Evolutionary conservation across 2,888 invertebrate species (phyloP), one percentile per base, ranked within the genome.

Genomic region (Drosophila fungiperda): DNA sequence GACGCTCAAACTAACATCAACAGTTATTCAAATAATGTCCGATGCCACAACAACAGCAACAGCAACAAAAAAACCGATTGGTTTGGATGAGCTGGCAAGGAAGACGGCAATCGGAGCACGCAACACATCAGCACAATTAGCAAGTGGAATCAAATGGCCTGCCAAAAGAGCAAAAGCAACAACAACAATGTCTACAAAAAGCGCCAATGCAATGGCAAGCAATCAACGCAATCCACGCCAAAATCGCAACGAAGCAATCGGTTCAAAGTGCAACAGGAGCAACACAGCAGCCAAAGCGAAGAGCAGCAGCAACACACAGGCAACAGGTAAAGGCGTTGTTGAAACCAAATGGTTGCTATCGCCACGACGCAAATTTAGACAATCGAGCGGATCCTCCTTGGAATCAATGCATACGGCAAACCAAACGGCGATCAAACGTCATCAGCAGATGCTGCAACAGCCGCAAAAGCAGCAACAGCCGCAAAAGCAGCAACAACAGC

Each of bases 1-100:
- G 38, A 67, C 69, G 50, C 29, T 85, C 0, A 84, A 82, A 49
- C 68, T 89, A 6, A 87, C 85, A 1, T 58, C 89, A 3, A 85
- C 85, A 15, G 85, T 85, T 17, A 74, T 85, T 8, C 68, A 80
- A 54, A 73, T 85, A n/a, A 6, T 84, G 40, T 67, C 72, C 1
- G 26, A 61, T 0, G 11, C 23, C 50, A 20, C 32, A 15, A 12
- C 29, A 36, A 1, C 26, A 23, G 1, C 42, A 32, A 0, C 40
- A 26, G 1, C 17, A 49, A 6, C 49, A 12, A 55, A 26, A 38
- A 55, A 42, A n/a, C 42, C 20, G 4, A 15, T 15, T 5, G 29
- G 42, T 2, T n/a, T 57, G 1, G 42, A 42, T 9, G 42, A 57
- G 17, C 9, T 42, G 20, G 15, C 42, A 12, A 42, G 20, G 20